phyloP scores from a whole-genome alignment of 2,888 invertebrate genomes.

The Yponomeuta evonymella region DNA sequence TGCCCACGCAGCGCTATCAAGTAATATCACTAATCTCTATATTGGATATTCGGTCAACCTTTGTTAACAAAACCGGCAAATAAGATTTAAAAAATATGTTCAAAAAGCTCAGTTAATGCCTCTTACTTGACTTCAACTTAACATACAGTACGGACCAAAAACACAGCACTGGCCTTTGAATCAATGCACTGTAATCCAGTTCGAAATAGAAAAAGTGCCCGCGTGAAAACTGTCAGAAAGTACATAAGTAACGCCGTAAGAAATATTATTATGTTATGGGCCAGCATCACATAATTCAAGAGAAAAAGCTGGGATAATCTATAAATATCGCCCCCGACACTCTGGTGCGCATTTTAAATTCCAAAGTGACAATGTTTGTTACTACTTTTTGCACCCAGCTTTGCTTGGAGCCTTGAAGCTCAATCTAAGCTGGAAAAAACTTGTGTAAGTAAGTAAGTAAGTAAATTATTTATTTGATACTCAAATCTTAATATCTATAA shows the following conservation, averaged over 20 bases:
- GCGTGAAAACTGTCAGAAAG: constrained; percentile 19
- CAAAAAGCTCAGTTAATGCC: too few species aligned
- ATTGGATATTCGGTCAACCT: too few species aligned
- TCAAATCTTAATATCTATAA: too few species aligned
- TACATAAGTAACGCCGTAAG: constrained; percentile 23
- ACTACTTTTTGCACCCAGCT: background rate
- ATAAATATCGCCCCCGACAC: constrained; percentile 63
- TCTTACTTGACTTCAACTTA: too few species aligned
- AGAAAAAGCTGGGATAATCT: constrained; percentile 68
- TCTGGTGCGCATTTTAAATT: constrained; percentile 49
- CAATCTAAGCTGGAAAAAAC: too few species aligned
- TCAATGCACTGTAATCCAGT: constrained; percentile 21
- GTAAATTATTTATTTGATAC: too few species aligned
- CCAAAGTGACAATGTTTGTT: constrained; percentile 70
- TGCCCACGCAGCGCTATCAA: too few species aligned
- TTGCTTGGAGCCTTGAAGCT: background rate
- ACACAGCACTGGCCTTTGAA: background rate
- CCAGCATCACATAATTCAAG: constrained; percentile 54
- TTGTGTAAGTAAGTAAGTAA: too few species aligned
- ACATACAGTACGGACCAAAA: background rate
- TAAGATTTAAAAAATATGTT: too few species aligned
- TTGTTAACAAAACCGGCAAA: too few species aligned
- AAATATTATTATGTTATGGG: constrained; percentile 52
- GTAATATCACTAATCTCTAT: too few species aligned
- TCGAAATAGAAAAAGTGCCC: constrained; percentile 23